phyloP scores from a whole-genome alignment of 2,888 invertebrate species.

The Seladonia tumulorum region DNA sequence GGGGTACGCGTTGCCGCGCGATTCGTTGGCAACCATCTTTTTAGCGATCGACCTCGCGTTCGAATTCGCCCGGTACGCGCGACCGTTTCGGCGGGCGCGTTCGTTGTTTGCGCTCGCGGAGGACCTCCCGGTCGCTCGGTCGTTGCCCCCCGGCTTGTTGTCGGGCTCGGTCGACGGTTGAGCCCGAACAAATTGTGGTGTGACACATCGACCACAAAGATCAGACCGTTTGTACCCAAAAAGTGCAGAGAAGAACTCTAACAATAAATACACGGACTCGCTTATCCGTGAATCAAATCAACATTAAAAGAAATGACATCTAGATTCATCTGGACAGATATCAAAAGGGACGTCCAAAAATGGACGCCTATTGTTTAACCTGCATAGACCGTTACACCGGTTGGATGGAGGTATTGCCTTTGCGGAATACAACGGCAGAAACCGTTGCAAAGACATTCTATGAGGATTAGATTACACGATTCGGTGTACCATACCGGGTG shows the following conservation, averaged over 20 bases:
- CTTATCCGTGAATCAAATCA: conserved; percentile 55
- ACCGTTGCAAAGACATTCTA: conserved; percentile 60
- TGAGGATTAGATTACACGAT: conserved; percentile 60
- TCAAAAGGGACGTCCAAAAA: conserved; percentile 48
- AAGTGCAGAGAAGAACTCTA: conserved; percentile 54
- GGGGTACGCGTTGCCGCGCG: too few species aligned
- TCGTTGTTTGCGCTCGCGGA: too few species aligned
- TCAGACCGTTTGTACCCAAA: conserved; percentile 65
- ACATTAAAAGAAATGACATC: conserved; percentile 47
- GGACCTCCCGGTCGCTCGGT: too few species aligned
- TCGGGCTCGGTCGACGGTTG: too few species aligned
- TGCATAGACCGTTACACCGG: conserved; percentile 30
- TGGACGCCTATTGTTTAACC: conserved; percentile 73
- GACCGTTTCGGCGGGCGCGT: too few species aligned
- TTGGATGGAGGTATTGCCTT: conserved; percentile 25
- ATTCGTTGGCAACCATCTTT: too few species aligned
- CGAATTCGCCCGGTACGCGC: too few species aligned
- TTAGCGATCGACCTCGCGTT: too few species aligned
- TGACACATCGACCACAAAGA: conserved; percentile 45
- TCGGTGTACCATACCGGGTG: conserved; percentile 58
- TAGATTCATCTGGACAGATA: conserved; percentile 62
- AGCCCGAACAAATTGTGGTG: conserved; percentile 16
- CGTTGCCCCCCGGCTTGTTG: too few species aligned
- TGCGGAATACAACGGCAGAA: conserved; percentile 27
- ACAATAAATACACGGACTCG: conserved; percentile 54